Percentiles rank a stretch among this genome's conserved stretches.
Conservation (phyloP, 2,113 vertebrate species). For the Vulpes lagopus region DNA sequence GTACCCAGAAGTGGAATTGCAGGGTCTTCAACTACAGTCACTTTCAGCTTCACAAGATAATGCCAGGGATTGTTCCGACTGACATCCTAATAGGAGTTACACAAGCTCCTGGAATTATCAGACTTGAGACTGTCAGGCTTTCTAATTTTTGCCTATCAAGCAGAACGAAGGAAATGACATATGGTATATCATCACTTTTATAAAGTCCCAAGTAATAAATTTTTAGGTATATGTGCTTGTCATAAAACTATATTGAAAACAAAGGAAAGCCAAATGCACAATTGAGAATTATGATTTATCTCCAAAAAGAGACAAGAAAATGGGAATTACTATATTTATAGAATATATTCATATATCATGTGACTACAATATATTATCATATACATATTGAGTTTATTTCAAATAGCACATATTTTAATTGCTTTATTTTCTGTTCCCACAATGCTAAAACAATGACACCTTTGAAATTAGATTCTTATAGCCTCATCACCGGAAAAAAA, state of each 20-base stretch:
- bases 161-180: neutral
- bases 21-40: neutral
- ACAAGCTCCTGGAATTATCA: neutral
- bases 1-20: neutral
- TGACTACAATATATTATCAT: neutral
- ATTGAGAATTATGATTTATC: neutral
- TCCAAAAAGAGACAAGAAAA: neutral
- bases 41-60: conserved; percentile 7
- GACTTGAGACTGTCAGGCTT: conserved; percentile 44
- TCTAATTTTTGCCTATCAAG: conserved; percentile 10
- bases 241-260: conserved; percentile 12
- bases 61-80: neutral
- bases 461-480: conserved; percentile 18
- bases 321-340: neutral
- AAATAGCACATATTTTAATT: conserved; percentile 11
- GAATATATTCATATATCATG: neutral
- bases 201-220: conserved; percentile 42
- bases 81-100: neutral
- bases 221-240: neutral
- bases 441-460: neutral
- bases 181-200: conserved; percentile 11
- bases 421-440: conserved; percentile 7
- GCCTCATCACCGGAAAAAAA: neutral
- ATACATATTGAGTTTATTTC: neutral
- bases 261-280: conserved; percentile 23